Conservation (phyloP, 2,797 vertebrate species). For the Brachyrhaphis roseni region DNA sequence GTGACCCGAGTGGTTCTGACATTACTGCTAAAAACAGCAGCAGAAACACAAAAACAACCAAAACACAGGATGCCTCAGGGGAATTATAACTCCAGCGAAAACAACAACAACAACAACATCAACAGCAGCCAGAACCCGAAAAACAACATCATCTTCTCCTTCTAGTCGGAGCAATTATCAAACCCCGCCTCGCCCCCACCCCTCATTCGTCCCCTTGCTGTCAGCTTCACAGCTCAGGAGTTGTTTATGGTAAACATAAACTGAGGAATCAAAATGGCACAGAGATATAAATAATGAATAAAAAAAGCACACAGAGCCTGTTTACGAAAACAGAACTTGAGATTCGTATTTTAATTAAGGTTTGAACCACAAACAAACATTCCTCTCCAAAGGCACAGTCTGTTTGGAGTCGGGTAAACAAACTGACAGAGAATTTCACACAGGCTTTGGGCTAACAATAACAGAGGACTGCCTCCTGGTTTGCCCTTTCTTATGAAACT, state of each 20-base stretch:
- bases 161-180: conserved; percentile 43
- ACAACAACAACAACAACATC: conserved; percentile 75
- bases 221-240: conserved; percentile 72
- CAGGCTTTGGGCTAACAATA: conserved; percentile 89
- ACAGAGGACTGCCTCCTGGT: conserved; percentile 83
- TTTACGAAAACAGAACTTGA: conserved; percentile 82
- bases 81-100: conserved; percentile 67
- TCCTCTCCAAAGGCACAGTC: conserved; percentile 85
- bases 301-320: conserved; percentile 77
- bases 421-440: conserved; percentile 85
- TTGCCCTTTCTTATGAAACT: conserved; percentile 84
- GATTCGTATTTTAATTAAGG: conserved; percentile 88
- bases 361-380: conserved; percentile 86
- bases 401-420: conserved; percentile 90
- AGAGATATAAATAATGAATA: conserved; percentile 84
- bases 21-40: conserved; percentile 53
- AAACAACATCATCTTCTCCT: conserved; percentile 64
- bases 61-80: conserved; percentile 51
- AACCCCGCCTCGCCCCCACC: conserved; percentile 37
- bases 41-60: conserved; percentile 53
- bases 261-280: conserved; percentile 84
- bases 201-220: conserved; percentile 29
- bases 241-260: conserved; percentile 86
- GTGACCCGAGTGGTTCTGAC: conserved; percentile 31
- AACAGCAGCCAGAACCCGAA: conserved; percentile 58